phyloP scores from a whole-genome alignment of 2,888 invertebrate genomes.

The Iphiclides podalirius region DNA sequence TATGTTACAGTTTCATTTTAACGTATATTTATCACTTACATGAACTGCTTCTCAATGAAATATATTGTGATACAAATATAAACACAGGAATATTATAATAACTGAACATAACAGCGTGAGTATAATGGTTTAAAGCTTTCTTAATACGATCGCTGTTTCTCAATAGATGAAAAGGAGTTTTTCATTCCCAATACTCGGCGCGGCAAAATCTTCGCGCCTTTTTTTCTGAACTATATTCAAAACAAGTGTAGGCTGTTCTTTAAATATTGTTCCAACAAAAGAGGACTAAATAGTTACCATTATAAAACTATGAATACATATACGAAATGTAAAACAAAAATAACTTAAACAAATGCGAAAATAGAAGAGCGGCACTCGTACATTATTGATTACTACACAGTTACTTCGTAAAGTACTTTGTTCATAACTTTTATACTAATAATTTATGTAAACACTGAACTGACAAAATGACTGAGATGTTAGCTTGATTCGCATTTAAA shows the following conservation, averaged over 20 bases:
- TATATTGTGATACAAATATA: slow-evolving; percentile 29
- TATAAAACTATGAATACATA: slow-evolving; percentile 8
- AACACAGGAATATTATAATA: slow-evolving; percentile 25
- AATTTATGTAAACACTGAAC: slow-evolving; percentile 35
- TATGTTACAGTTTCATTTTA: neutral
- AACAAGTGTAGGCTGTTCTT: slow-evolving; percentile 31
- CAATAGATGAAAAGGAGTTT: slow-evolving; percentile 40
- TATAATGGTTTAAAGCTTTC: slow-evolving; percentile 3
- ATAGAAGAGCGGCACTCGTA: slow-evolving; percentile 70
- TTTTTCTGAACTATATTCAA: slow-evolving; percentile 51
- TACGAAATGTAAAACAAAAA: slow-evolving; percentile 31
- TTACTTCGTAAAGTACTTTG: slow-evolving; percentile 44
- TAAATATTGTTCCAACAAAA: slow-evolving; percentile 23
- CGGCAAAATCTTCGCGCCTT: slow-evolving; percentile 67
- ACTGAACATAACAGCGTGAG: slow-evolving; percentile 9
- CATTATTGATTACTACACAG: slow-evolving; percentile 70
- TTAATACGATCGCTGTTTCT: slow-evolving; percentile 43
- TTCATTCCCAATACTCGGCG: slow-evolving; percentile 39
- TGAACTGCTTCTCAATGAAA: slow-evolving; percentile 57
- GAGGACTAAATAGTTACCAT: slow-evolving; percentile 14
- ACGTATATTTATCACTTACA: slow-evolving; percentile 62
- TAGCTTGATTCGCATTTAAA: slow-evolving; percentile 40
- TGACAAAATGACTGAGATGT: slow-evolving; percentile 41
- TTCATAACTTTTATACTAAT: slow-evolving; percentile 37
- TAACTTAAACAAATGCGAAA: slow-evolving; percentile 49